Evolutionary conservation across 2,888 invertebrate genomes (phyloP).

Genomic region (Hypena proboscidalis): DNA sequence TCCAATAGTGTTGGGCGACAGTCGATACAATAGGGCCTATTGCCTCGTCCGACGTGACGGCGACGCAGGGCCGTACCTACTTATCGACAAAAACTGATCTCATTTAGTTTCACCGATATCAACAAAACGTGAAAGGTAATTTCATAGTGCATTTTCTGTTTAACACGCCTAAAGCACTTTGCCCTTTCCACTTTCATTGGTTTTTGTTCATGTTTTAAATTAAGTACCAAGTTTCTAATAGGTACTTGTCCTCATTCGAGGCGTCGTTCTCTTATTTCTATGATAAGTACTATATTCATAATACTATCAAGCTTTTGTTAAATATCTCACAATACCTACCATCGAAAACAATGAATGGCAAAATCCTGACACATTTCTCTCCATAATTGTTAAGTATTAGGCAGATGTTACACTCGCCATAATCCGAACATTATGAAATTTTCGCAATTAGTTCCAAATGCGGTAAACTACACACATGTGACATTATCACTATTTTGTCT

Average conservation of each 20-base stretch:
- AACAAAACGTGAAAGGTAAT: conserved; percentile 81
- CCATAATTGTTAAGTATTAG: conserved; percentile 43
- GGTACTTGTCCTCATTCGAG: conserved; percentile 26
- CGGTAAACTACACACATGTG: conserved; percentile 80
- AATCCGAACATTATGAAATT: conserved; percentile 75
- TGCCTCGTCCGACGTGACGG: conserved; percentile 66
- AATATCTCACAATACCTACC: not conserved
- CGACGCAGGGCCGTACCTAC: conserved; percentile 53
- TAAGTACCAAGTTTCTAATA: conserved; percentile 27
- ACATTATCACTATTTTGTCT: conserved; percentile 82
- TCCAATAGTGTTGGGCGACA: conserved; percentile 41
- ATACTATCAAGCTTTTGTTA: conserved; percentile 22
- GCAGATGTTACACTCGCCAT: conserved; percentile 79
- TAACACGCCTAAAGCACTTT: conserved; percentile 75
- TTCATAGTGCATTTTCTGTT: conserved; percentile 81
- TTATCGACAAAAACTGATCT: conserved; percentile 73
- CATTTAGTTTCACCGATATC: conserved; percentile 75
- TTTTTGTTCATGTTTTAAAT: conserved; percentile 57
- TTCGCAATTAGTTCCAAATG: conserved; percentile 83
- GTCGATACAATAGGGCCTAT: conserved; percentile 56
- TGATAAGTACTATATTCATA: conserved; percentile 22
- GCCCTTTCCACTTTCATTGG: conserved; percentile 76
- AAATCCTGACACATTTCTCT: conserved; percentile 7
- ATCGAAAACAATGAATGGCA: conserved; percentile 24
- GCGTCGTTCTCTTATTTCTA: no score